Percentiles rank a stretch among this genome's conserved stretches.
Evolutionary conservation across 2,797 vertebrate genomes (phyloP).

Genomic region (Tamandua tetradactyla): DNA sequence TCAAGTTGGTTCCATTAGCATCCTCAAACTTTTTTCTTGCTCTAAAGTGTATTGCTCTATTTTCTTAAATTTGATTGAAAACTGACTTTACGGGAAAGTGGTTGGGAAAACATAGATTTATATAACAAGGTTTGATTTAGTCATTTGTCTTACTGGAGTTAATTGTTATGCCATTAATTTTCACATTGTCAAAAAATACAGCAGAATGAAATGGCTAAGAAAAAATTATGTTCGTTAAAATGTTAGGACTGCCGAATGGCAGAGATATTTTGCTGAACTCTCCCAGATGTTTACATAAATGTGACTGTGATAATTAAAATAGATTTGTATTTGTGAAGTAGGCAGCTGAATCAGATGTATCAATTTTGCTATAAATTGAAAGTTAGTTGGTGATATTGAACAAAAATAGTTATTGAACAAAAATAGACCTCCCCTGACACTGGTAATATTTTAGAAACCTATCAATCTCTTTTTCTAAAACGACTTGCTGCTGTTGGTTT

Average conservation of each 20-base stretch:
- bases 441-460: conserved; percentile 61
- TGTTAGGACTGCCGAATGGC: conserved; percentile 52
- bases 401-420: conserved; percentile 68
- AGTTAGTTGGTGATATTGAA: conserved; percentile 30
- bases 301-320: conserved; percentile 70
- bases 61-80: conserved; percentile 76
- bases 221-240: conserved; percentile 52
- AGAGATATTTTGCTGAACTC: conserved; percentile 58
- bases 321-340: conserved; percentile 65
- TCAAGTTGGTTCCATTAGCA: conserved; percentile 56
- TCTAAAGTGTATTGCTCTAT: conserved; percentile 60
- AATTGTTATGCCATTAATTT: conserved; percentile 62
- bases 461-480: conserved; percentile 70
- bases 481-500: conserved; percentile 39
- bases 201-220: conserved; percentile 51
- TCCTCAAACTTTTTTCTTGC: conserved; percentile 70
- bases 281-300: conserved; percentile 68
- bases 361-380: conserved; percentile 67
- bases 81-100: conserved; percentile 60
- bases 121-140: conserved; percentile 61
- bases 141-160: conserved; percentile 62
- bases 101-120: conserved; percentile 59
- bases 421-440: conserved; percentile 55
- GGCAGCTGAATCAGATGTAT: conserved; percentile 50
- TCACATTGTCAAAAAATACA: conserved; percentile 69